These are phyloP conservation scores for Pogonophryne albipinna DNA, from an alignment of 2,797 vertebrate species.

Conservation along the genomic window DNA sequence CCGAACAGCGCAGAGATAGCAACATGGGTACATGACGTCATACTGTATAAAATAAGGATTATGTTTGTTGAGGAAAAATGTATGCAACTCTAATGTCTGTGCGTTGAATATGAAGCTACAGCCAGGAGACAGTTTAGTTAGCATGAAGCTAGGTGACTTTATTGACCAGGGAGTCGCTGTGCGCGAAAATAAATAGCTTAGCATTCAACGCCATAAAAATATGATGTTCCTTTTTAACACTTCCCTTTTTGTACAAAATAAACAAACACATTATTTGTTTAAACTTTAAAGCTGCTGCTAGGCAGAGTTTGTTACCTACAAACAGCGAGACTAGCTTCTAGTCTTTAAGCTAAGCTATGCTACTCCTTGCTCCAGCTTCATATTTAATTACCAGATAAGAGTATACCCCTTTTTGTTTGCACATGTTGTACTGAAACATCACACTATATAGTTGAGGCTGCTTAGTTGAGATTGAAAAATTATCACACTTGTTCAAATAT, in stretches of 20 bases:
- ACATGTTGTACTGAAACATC: not conserved
- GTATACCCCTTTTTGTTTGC: not conserved
- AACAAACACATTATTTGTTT: not conserved
- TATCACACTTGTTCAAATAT: not conserved
- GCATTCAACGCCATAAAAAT: not conserved
- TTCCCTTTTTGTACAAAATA: not conserved
- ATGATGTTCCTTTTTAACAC: not conserved
- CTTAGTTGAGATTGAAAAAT: not conserved
- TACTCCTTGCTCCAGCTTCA: not conserved
- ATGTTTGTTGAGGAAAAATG: not conserved
- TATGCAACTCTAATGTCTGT: not conserved
- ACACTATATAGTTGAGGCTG: not conserved
- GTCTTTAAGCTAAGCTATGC: not conserved
- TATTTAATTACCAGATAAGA: not conserved
- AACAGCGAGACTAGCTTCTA: not conserved
- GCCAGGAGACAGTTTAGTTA: too few relatives aligned
- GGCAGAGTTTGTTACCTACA: too few relatives aligned
- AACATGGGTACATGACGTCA: slow-evolving; percentile 64
- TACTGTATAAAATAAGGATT: not conserved
- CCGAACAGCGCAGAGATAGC: slow-evolving; percentile 70
- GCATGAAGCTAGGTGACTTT: not conserved
- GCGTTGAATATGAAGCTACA: not conserved
- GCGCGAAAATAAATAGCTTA: not conserved
- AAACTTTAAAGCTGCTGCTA: not conserved
- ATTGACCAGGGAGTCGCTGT: not conserved